Evolutionary conservation across 1,140 invertebrate genomes (phyloP), one percentile per base, ranked within the genome.

Genomic region (Cydia amplana): DNA sequence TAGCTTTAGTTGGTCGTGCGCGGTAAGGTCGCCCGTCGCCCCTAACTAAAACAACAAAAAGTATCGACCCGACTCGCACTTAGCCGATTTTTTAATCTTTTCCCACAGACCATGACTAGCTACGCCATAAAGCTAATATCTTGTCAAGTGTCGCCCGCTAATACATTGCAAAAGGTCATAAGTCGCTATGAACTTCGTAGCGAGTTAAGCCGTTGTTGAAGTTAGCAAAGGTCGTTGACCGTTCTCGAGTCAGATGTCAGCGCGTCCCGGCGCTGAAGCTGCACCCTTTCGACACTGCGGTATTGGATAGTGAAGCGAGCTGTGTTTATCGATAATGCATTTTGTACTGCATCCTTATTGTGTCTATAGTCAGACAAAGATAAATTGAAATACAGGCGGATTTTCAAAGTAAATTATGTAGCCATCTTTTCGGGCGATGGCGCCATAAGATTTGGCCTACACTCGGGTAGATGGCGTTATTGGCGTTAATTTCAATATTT

Each of bases 251-350:
- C 87, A 87, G 84, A 87, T 88, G 86, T 85, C 86, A 86, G 82
- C 81, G 74, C 83, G 80, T 77, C 79, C 74, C 32, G 77, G 77
- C 77, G 79, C 85, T 87, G 83, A 88, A 89, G 86, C 81, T 88
- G 85, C 87, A 86, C 87, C 87, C 89, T 91, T 88, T 89, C 87
- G 86, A 87, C 86, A 88, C 80, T 87, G 86, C 86, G 83, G 86
- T 84, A 86, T 80, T 82, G 64, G 63, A 7, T 81, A 91, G 85
- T 79, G 82, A 78, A 78, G 88, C 73, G 51, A 28, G 60, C 28
- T 25, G 43, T 43, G 32, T 49, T 76, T 76, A 79, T 83, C 78
- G 75, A 80, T 72, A 74, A 49, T 75, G 51, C 18, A 72, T 73
- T 46, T 43, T 2, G 43, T 74, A 60, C 51, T 14, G 25, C 51